phyloP scores from a whole-genome alignment of 2,888 invertebrate genomes.

The Altica lythri region DNA sequence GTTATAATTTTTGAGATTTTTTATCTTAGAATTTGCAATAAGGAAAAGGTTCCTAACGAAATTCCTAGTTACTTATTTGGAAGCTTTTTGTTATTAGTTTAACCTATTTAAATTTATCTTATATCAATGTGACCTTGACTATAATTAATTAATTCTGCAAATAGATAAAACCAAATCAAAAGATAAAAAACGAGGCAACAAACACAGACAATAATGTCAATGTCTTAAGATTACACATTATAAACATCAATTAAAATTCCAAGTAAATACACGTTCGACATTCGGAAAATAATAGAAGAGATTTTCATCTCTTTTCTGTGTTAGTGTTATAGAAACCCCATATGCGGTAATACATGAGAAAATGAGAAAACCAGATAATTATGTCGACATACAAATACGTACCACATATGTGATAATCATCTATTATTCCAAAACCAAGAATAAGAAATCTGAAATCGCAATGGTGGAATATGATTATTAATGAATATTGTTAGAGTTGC shows the following conservation, averaged over 20 bases:
- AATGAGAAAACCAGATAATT: constrained; percentile 23
- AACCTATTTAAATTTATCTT: too few relatives aligned
- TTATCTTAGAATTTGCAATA: too few relatives aligned
- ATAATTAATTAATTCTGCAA: constrained; percentile 4
- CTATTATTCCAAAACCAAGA: background rate
- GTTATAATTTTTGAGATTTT: too few relatives aligned
- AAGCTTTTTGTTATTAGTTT: too few relatives aligned
- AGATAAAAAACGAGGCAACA: background rate
- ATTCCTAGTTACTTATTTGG: too few relatives aligned
- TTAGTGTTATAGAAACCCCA: constrained; percentile 21
- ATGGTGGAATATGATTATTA: constrained; percentile 6
- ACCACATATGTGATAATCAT: constrained; percentile 17
- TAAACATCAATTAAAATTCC: background rate
- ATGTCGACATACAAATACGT: constrained; percentile 12
- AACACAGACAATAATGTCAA: background rate
- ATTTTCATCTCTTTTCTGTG: constrained; percentile 21
- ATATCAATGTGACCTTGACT: too few relatives aligned
- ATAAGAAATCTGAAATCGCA: constrained; percentile 4
- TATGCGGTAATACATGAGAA: constrained; percentile 23
- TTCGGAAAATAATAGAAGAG: constrained; percentile 7
- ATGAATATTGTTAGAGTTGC: background rate
- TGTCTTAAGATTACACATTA: background rate
- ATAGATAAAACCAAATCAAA: background rate
- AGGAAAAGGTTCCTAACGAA: too few relatives aligned
- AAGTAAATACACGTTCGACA: constrained; percentile 1